Conservation (phyloP, 1,140 invertebrate species). For the roundworm (Caenorhabditis elegans) region DNA sequence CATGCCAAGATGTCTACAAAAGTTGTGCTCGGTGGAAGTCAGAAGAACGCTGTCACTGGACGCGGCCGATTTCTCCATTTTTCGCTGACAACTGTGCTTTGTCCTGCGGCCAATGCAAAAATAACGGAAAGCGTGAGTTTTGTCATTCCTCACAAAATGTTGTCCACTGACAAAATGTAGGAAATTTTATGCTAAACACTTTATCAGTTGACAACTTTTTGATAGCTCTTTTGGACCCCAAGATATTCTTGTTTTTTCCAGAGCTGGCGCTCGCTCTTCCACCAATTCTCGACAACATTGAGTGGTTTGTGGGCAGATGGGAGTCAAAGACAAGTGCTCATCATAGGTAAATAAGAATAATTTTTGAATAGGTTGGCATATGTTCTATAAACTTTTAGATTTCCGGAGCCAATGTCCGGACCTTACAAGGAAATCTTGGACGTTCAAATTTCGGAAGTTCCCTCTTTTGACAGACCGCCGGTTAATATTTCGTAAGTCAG, state of each 20-base stretch:
- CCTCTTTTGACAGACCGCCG: slow-evolving; percentile 58
- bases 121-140: slow-evolving; percentile 45
- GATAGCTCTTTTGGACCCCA: too few species aligned
- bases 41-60: slow-evolving; percentile 59
- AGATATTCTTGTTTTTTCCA: too few species aligned
- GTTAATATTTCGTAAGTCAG: slow-evolving; percentile 57
- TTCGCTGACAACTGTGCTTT: slow-evolving; percentile 61
- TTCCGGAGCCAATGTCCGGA: slow-evolving; percentile 52
- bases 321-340: slow-evolving; percentile 50
- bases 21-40: slow-evolving; percentile 56
- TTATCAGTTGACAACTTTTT: too few species aligned
- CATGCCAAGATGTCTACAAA: slow-evolving; percentile 62
- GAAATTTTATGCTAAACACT: too few species aligned
- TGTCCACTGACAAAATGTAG: too few species aligned
- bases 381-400: slow-evolving; percentile 35
- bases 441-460: slow-evolving; percentile 55
- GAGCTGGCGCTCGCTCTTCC: slow-evolving; percentile 53
- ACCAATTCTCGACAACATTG: slow-evolving; percentile 56
- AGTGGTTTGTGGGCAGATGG: slow-evolving; percentile 60
- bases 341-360: too few species aligned
- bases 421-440: slow-evolving; percentile 57
- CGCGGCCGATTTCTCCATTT: slow-evolving; percentile 56
- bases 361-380: too few species aligned
- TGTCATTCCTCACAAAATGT: too few species aligned
- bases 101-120: slow-evolving; percentile 54